Evolutionary conservation across 2,113 vertebrate species (phyloP).

Genomic region (Perca schrenkii): DNA sequence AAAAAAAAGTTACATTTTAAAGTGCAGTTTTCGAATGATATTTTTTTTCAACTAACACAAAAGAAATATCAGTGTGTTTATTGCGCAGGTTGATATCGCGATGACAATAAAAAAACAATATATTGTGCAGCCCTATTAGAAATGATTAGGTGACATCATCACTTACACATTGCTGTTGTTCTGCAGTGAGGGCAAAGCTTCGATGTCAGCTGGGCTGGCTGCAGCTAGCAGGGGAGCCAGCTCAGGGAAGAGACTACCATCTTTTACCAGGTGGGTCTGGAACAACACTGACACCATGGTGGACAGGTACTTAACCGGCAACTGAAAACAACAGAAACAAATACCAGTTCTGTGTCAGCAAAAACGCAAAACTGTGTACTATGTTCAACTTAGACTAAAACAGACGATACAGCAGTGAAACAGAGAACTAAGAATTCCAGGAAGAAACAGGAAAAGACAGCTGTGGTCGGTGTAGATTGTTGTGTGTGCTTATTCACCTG

Average conservation of each 20-base stretch:
- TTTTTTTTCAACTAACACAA: too few relatives aligned
- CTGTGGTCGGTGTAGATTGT: background rate
- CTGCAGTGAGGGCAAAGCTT: conserved; percentile 76
- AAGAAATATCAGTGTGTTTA: too few relatives aligned
- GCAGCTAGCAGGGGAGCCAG: conserved; percentile 76
- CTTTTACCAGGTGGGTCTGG: conserved; percentile 73
- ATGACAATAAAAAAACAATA: too few relatives aligned
- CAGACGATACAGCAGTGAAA: background rate
- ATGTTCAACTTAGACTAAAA: background rate
- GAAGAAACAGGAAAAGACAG: background rate
- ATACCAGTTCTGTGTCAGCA: background rate
- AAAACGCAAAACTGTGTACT: background rate
- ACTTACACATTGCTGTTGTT: conserved; percentile 79
- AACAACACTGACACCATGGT: conserved; percentile 82
- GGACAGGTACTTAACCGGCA: conserved; percentile 75
- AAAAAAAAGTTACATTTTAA: too few relatives aligned
- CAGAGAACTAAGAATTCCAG: background rate
- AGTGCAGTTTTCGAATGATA: too few relatives aligned
- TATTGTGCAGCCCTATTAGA: background rate
- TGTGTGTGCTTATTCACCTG: conserved; percentile 64
- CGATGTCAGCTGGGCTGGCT: conserved; percentile 76
- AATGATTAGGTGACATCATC: background rate
- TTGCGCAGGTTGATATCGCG: too few relatives aligned
- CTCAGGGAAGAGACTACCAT: conserved; percentile 76
- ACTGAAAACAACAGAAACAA: conserved; percentile 66